A percentile compares a stretch with the other conserved stretches of the same genome.
Conservation (phyloP, 2,797 vertebrate genomes). For the Emys orbicularis region DNA sequence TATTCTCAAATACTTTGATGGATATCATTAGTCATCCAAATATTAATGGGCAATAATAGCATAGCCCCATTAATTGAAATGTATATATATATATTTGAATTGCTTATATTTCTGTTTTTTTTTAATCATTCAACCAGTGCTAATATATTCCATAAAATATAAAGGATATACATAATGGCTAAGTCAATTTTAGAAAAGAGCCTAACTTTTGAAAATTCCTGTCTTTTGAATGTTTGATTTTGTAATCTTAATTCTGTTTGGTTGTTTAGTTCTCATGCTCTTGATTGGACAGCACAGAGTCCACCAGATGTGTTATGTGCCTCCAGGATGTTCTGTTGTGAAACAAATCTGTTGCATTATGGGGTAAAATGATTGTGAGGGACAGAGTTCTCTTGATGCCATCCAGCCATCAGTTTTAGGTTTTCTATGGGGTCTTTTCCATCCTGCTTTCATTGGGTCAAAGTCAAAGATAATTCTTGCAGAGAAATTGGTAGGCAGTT, state of each 20-base stretch:
- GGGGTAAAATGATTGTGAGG: not conserved
- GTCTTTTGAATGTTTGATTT: not conserved
- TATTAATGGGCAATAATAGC: not conserved
- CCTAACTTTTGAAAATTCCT: not conserved
- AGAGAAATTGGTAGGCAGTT: not conserved
- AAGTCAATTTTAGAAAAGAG: not conserved
- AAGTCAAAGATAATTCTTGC: not conserved
- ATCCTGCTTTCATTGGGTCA: not conserved
- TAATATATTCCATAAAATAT: not conserved
- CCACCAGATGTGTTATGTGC: not conserved
- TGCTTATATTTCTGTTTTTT: not conserved
- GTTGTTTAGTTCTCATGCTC: accelerated
- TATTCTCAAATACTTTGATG: not conserved
- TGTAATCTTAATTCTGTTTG: not conserved
- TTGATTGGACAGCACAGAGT: not conserved
- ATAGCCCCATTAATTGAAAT: not conserved
- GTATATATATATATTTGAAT: not conserved
- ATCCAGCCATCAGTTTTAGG: not conserved
- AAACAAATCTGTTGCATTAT: not conserved
- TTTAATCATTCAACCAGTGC: not conserved
- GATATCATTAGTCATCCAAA: not conserved
- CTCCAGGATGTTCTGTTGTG: not conserved
- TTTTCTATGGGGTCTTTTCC: not conserved
- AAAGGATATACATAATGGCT: not conserved
- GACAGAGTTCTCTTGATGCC: not conserved